Evolutionary conservation across 2,888 invertebrate species (phyloP), one percentile per base, ranked within the genome.

Genomic region (Aromia moschata): DNA sequence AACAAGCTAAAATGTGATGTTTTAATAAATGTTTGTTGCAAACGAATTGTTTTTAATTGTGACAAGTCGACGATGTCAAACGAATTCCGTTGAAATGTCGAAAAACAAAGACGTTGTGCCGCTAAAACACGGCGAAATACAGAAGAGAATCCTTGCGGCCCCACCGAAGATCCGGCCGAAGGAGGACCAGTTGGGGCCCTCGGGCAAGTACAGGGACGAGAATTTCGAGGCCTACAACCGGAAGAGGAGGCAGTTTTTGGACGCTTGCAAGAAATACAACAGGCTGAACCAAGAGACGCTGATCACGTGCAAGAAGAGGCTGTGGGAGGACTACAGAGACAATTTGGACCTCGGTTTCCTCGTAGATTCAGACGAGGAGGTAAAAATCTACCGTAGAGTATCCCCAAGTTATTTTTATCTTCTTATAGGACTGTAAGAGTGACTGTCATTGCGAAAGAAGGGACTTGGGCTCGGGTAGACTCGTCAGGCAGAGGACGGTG

Each of bases 131-230:
- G 66, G 67, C 14, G 71, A 76, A 33, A 54, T 76, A 2, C 71
- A 74, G 41, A 74, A 72, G 56, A 70, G 65, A 57, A 71, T 77
- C 18, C 44, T 76, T 1, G 69, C 62, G 0, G 69, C 64, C 37
- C 38, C 62, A 0, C 58, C 56, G n/a, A 55, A 53, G 36, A 17
- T 45, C 2, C 64, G 72, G 30, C 60, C 70, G 0, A 57, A 69
- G 16, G 53, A 63, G 2, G 76, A 77, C 54, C 63, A 70, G 31
- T 33, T 72, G n/a, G 74, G 73, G 15, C 65, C 66, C 9, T 63
- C 62, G 0, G 69, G 71, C 43, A 70, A 66, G 54, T 74, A 74
- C 49, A 66, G 74, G 31, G 74, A 76, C 47, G 73, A 77, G 51
- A 70, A 75, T 54, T 64, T 68, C n/a, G 57, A 69, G 40, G 67